Evolutionary conservation across 1,140 invertebrate species (phyloP).

Genomic region (Nilaparvata lugens): DNA sequence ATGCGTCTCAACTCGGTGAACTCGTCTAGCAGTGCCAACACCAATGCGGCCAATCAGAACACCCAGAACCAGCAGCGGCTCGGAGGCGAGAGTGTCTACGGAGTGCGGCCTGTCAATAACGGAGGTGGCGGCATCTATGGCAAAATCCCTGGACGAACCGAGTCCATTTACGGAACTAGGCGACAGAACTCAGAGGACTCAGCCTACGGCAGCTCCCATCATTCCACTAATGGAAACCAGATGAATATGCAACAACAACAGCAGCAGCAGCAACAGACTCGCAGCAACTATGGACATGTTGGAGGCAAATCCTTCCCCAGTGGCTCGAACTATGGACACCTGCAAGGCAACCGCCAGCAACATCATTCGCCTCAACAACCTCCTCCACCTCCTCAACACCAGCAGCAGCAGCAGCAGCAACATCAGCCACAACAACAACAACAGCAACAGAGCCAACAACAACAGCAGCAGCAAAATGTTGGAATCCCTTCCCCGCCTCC

Average conservation of each 20-base stretch:
- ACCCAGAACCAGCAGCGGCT: slow-evolving; percentile 28
- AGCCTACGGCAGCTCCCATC: slow-evolving; percentile 18
- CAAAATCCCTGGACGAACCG: slow-evolving; percentile 21
- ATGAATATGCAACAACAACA: background rate
- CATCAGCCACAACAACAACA: slow-evolving; percentile 2
- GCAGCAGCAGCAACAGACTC: background rate
- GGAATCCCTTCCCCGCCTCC: slow-evolving; percentile 11
- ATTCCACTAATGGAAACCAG: background rate
- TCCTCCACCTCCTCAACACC: slow-evolving; percentile 6
- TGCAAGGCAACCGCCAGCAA: slow-evolving; percentile 8
- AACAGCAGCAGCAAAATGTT: slow-evolving; percentile 12
- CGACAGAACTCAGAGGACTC: slow-evolving; percentile 21
- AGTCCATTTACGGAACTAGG: slow-evolving; percentile 20
- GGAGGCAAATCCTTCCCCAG: slow-evolving; percentile 13
- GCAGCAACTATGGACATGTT: too few species aligned
- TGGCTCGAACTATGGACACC: slow-evolving; percentile 10
- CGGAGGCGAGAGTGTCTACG: slow-evolving; percentile 17
- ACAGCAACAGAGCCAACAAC: slow-evolving; percentile 10
- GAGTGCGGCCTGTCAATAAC: slow-evolving; percentile 8
- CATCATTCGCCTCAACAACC: slow-evolving; percentile 8
- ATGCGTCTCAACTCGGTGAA: slow-evolving; percentile 20
- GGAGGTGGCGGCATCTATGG: slow-evolving; percentile 20
- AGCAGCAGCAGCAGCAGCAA: slow-evolving; percentile 13
- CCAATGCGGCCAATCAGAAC: slow-evolving; percentile 25
- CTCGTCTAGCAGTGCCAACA: slow-evolving; percentile 9